Conservation (phyloP, 2,888 invertebrate species). For the Torymus auratus region DNA sequence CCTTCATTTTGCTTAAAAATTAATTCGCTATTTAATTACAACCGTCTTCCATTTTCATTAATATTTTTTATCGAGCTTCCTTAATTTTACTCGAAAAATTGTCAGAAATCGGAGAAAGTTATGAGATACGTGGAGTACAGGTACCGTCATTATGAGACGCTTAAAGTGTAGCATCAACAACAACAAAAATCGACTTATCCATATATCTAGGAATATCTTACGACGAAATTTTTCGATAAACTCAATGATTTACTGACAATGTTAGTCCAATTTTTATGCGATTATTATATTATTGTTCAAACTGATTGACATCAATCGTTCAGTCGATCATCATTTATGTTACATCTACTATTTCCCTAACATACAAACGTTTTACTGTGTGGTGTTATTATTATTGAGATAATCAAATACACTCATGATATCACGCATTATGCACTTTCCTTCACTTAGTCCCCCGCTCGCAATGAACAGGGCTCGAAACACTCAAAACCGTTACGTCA, state of each 20-base stretch:
- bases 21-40: slow-evolving; percentile 49
- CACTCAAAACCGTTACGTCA: slow-evolving; percentile 51
- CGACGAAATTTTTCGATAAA: slow-evolving; percentile 38
- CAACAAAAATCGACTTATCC: slow-evolving; percentile 63
- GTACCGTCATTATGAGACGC: slow-evolving; percentile 65
- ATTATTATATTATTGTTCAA: slow-evolving; percentile 53
- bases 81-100: slow-evolving; percentile 41
- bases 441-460: slow-evolving; percentile 45
- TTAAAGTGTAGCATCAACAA: slow-evolving; percentile 63
- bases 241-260: slow-evolving; percentile 43
- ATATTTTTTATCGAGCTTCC: slow-evolving; percentile 2
- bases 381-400: slow-evolving; percentile 64
- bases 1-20: slow-evolving; percentile 38
- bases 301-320: slow-evolving; percentile 52
- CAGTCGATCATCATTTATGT: slow-evolving; percentile 63
- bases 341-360: slow-evolving; percentile 69
- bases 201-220: slow-evolving; percentile 55
- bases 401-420: slow-evolving; percentile 64
- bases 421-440: slow-evolving; percentile 64
- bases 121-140: slow-evolving; percentile 70
- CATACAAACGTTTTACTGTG: slow-evolving; percentile 67
- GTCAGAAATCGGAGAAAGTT: slow-evolving; percentile 63
- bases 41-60: slow-evolving; percentile 39
- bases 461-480: slow-evolving; percentile 57
- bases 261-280: slow-evolving; percentile 46